These are phyloP conservation scores for Typhlomys cinereus DNA, from an alignment of 2,113 vertebrate species.

Conservation along the genomic window DNA sequence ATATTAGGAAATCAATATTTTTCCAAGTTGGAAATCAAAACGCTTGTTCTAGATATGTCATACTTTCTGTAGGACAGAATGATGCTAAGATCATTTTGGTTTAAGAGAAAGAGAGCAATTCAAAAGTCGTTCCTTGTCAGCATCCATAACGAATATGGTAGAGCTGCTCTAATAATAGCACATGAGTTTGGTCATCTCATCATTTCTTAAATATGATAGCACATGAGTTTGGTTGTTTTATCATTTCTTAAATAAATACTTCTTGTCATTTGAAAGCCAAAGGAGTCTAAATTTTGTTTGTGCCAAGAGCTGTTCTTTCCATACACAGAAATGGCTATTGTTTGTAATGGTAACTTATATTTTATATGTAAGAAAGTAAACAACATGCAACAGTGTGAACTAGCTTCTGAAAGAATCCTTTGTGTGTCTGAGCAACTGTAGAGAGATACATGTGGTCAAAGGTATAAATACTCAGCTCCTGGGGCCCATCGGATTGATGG, in stretches of 20 bases:
- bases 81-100: slow-evolving; percentile 25
- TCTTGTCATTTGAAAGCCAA: slow-evolving; percentile 28
- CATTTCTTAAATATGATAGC: slow-evolving; percentile 22
- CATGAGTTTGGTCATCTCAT: background rate
- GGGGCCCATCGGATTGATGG: background rate
- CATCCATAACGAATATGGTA: slow-evolving; percentile 2
- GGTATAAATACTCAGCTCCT: background rate
- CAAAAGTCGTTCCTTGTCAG: slow-evolving; percentile 37
- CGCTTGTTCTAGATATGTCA: background rate
- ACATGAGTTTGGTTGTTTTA: background rate
- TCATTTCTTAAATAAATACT: slow-evolving; percentile 38
- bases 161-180: slow-evolving; percentile 16
- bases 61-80: slow-evolving; percentile 34
- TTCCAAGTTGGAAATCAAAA: background rate
- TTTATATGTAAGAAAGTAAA: background rate
- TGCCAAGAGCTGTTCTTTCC: background rate
- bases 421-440: background rate
- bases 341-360: background rate
- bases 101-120: background rate
- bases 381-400: background rate
- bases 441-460: background rate
- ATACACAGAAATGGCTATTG: slow-evolving; percentile 25
- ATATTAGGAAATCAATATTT: slow-evolving; percentile 6
- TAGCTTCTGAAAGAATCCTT: background rate
- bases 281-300: background rate